These are phyloP conservation scores for Rhinogobio ventralis DNA, from an alignment of 2,797 vertebrate species.

Conservation along the genomic window DNA sequence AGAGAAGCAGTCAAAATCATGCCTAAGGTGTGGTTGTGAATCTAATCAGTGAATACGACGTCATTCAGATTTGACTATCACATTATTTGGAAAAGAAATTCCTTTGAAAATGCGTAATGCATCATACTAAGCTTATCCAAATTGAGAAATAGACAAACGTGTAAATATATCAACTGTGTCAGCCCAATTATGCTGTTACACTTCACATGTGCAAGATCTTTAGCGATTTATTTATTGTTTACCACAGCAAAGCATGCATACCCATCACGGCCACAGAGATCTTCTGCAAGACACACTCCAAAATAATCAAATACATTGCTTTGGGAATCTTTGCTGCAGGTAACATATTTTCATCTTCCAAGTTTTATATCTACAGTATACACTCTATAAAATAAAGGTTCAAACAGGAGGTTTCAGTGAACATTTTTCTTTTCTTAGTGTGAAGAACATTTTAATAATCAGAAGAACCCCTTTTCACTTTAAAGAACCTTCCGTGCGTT, in stretches of 20 bases:
- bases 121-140: background rate
- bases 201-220: background rate
- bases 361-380: background rate
- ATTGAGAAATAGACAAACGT: background rate
- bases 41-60: background rate
- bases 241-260: slow-evolving; percentile 75
- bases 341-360: slow-evolving; percentile 65
- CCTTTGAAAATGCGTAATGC: slow-evolving; percentile 1
- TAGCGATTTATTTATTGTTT: slow-evolving; percentile 52
- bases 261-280: slow-evolving; percentile 71
- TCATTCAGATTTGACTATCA: background rate
- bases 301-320: slow-evolving; percentile 72
- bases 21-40: slow-evolving; percentile 71
- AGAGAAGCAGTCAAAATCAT: slow-evolving; percentile 63
- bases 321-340: slow-evolving; percentile 84
- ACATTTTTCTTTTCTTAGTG: background rate
- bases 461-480: background rate
- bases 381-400: background rate
- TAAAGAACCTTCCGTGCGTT: background rate
- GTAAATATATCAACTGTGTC: background rate
- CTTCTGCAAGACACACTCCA: slow-evolving; percentile 77
- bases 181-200: background rate
- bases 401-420: background rate
- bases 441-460: background rate
- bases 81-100: slow-evolving; percentile 17